Base-by-base conservation (phyloP, 2,888 invertebrate genomes). In the Zootermopsis nevadensis region DNA sequence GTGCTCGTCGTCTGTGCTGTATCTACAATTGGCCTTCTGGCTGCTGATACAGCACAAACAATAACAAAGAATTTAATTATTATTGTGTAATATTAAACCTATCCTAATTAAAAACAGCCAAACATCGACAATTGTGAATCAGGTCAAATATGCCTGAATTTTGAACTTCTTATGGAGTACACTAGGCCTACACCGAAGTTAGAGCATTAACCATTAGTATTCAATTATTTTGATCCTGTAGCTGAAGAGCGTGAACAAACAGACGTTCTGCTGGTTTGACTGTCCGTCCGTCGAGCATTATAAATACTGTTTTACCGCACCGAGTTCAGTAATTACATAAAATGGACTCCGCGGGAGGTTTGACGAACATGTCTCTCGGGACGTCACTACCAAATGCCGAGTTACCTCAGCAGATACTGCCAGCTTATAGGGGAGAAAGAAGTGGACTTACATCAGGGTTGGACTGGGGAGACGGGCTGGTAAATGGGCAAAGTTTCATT, bases 291-390 rank as follows among this genome's bases (percentile, higher is more conserved):
- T 74, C 38, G n/a, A 6, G 22, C 42, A 48, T n/a, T 60, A n/a
- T 60, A 69, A 38, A 38, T 74, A 42, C 38, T 74, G 74, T 74
- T 74, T 42, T 42, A 42, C 74, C 74, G n/a, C 74, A 74, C 33
- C 74, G 74, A 74, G 35, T 74, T 38, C 66, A 79, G 79, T 79
- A 79, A 79, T 79, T 79, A 66, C 38, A 38, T 79, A 66, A 35
- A 79, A 79, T 79, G 79, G 79, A 53, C 79, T 60, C 79, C 35
- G 66, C 79, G 79, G 79, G 79, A 60, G 79, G 33, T 79, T 79
- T 79, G 60, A 79, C 66, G 66, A 79, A 79, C 79, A 27, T 38
- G 79, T 77, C 77, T 77, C 77, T 24, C 55, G 55, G 77, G 77
- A 77, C 53, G 77, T 79, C 79, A 79, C 79, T 24, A n/a, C 79